Evolutionary conservation across 2,888 invertebrate species (phyloP).

Genomic region (Trachelus iudaicus): DNA sequence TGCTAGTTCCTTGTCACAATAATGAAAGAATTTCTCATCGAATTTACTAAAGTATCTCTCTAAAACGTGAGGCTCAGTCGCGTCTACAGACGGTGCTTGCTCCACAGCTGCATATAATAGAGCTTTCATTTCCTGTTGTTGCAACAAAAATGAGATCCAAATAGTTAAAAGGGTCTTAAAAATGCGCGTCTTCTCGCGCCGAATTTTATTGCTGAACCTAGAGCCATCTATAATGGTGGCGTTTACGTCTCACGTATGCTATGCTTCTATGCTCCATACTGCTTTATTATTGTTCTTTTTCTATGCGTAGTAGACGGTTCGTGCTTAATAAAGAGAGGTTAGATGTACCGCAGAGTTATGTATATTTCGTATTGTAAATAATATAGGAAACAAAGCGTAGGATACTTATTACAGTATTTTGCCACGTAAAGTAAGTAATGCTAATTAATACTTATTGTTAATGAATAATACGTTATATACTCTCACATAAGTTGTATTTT

Average conservation of each 20-base stretch:
- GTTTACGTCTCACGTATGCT: background rate
- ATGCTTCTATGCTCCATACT: background rate
- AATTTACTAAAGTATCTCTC: constrained; percentile 82
- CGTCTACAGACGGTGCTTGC: constrained; percentile 80
- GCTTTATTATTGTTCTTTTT: background rate
- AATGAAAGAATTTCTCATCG: constrained; percentile 87
- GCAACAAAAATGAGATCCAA: background rate
- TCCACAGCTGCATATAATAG: constrained; percentile 85
- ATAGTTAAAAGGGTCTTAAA: background rate
- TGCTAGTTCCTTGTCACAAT: constrained; percentile 85
- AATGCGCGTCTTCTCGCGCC: background rate
- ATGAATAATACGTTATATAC: background rate
- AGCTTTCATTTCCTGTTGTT: constrained; percentile 80
- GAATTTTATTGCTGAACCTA: background rate
- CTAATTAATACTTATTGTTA: background rate
- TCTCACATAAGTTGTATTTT: background rate
- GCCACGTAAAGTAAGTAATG: background rate
- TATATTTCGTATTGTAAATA: background rate
- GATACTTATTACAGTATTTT: background rate
- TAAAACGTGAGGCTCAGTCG: constrained; percentile 76
- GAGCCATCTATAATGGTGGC: background rate
- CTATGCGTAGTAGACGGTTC: background rate
- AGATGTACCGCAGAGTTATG: background rate
- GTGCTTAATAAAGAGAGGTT: background rate
- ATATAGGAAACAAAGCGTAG: background rate